These are phyloP conservation scores for Dufourea novaeangliae DNA, from an alignment of 1,140 invertebrate genomes.

Conservation along the genomic window DNA sequence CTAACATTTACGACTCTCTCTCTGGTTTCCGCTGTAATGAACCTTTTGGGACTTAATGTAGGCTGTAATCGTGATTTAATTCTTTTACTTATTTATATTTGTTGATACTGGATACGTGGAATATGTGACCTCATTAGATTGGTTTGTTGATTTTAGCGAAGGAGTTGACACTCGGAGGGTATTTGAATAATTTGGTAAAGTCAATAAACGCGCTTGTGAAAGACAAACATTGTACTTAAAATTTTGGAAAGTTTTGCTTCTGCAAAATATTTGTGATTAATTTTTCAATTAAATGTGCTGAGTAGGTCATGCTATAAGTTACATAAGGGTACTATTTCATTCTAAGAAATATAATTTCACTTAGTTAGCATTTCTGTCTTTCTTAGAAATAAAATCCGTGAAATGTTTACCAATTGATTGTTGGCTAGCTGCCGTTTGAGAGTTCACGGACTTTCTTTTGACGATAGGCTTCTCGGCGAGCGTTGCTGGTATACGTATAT, in stretches of 20 bases:
- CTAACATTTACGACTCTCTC: constrained; percentile 56
- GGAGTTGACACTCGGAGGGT: too few species aligned
- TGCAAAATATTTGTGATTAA: too few species aligned
- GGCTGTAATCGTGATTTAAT: constrained; percentile 58
- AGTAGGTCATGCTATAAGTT: too few species aligned
- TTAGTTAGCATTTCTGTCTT: neutral
- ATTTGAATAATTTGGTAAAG: too few species aligned
- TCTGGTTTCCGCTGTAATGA: constrained; percentile 33
- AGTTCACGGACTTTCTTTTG: constrained; percentile 55
- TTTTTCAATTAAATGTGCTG: too few species aligned
- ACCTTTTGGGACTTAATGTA: constrained; percentile 53
- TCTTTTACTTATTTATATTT: constrained; percentile 4
- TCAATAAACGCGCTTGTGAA: too few species aligned
- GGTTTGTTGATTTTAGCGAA: constrained; percentile 1
- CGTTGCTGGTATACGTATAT: constrained; percentile 32
- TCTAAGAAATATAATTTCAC: neutral
- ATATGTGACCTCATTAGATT: neutral
- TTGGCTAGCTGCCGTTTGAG: neutral
- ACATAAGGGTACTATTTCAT: too few species aligned
- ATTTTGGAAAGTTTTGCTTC: too few species aligned
- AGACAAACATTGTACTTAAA: too few species aligned
- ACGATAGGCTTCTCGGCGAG: constrained; percentile 45
- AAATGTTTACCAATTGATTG: constrained; percentile 2
- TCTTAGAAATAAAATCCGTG: neutral
- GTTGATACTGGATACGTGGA: neutral